phyloP scores from a whole-genome alignment of 2,113 vertebrate genomes.

The Meles meles region DNA sequence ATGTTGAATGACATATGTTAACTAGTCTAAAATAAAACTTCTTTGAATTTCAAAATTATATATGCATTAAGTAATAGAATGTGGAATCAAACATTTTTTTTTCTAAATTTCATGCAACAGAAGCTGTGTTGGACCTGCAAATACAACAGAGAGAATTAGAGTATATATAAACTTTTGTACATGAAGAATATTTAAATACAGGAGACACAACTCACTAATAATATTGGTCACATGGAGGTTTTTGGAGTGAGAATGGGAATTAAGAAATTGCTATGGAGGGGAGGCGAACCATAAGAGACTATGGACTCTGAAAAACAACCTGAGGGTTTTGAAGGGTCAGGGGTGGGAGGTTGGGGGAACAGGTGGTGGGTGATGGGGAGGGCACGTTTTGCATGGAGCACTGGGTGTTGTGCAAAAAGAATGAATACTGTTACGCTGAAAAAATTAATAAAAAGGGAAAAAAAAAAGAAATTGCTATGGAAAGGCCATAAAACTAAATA shows the following conservation, averaged over 20 bases:
- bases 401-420: no score
- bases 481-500: background rate
- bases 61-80: background rate
- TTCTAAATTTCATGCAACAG: background rate
- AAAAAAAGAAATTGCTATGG: background rate
- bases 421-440: no score
- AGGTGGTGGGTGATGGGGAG: no score
- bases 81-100: background rate
- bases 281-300: no score
- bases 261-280: background rate
- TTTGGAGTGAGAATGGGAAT: background rate
- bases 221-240: background rate
- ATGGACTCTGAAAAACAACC: no score
- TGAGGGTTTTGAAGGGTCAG: no score
- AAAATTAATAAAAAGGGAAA: no score
- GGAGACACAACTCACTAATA: background rate
- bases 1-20: background rate
- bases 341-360: no score
- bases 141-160: background rate
- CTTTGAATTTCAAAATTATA: background rate
- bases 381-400: no score
- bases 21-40: background rate
- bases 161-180: background rate
- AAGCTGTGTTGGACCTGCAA: background rate
- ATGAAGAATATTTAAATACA: background rate